Percentiles rank a stretch among this genome's conserved stretches.
Conservation (phyloP, 1,140 invertebrate genomes). For the Heliconius himera region DNA sequence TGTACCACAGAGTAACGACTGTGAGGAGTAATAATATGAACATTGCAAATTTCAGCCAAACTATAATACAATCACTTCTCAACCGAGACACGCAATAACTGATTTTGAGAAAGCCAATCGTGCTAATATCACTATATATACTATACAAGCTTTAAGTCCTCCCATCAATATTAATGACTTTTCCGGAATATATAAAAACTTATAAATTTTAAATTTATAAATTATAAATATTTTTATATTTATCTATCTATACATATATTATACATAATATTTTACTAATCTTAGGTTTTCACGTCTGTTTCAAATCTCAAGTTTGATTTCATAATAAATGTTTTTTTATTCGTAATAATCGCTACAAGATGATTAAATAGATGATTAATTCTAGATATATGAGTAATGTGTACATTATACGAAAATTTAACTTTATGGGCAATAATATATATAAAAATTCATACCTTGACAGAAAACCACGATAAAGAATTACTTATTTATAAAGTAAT, state of each 20-base stretch:
- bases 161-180: neutral
- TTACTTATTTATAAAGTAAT: neutral
- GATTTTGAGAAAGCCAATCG: neutral
- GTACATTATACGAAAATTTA: neutral
- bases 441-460: neutral
- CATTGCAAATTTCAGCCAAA: neutral
- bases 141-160: neutral
- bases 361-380: no score
- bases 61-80: neutral
- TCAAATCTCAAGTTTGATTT: no score
- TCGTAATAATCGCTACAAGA: no score
- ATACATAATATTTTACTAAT: neutral
- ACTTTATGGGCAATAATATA: neutral
- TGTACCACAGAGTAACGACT: neutral
- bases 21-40: neutral
- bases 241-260: neutral
- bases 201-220: no score
- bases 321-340: no score
- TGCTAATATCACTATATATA: neutral
- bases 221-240: neutral
- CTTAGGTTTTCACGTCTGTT: neutral
- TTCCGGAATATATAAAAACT: neutral
- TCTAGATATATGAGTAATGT: no score
- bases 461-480: neutral
- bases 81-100: constrained; percentile 2